A percentile compares a stretch with the other conserved stretches of the same genome.
Evolutionary conservation across 2,113 vertebrate species (phyloP).

Genomic region (Lampris incognitus): DNA sequence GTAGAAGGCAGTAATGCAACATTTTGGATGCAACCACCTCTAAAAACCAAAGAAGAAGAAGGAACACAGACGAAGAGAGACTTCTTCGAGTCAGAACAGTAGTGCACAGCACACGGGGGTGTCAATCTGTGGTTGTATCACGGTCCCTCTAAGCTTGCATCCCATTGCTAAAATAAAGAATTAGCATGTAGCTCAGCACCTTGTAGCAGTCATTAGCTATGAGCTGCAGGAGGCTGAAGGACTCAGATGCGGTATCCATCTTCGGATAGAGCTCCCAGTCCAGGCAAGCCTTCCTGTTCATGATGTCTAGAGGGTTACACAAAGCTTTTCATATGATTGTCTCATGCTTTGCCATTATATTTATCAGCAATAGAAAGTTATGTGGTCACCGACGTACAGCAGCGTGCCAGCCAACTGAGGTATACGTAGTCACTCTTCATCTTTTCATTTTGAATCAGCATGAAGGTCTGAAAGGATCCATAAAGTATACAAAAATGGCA

Average conservation of each 20-base stretch:
- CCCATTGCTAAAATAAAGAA: too few relatives aligned
- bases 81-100: too few relatives aligned
- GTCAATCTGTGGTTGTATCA: too few relatives aligned
- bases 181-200: conserved; percentile 65
- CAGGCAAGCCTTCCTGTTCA: conserved; percentile 90
- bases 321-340: too few relatives aligned
- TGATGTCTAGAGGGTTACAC: conserved; percentile 83
- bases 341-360: too few relatives aligned
- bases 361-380: too few relatives aligned
- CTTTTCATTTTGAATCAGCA: conserved; percentile 92
- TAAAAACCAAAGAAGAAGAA: too few relatives aligned
- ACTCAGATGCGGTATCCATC: conserved; percentile 90
- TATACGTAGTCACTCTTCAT: conserved; percentile 91
- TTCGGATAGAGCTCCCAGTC: conserved; percentile 92
- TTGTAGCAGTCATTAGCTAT: conserved; percentile 94
- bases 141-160: too few relatives aligned
- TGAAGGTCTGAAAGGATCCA: conserved; percentile 82
- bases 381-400: conserved; percentile 78
- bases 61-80: too few relatives aligned
- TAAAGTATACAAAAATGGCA: neutral
- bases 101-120: too few relatives aligned
- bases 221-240: conserved; percentile 88
- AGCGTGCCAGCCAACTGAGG: conserved; percentile 90
- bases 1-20: too few relatives aligned
- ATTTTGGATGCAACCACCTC: too few relatives aligned